A percentile compares a stretch with the other conserved stretches of the same genome.
phyloP scores from a whole-genome alignment of 1,140 invertebrate species.

The Drosophila bocqueti region DNA sequence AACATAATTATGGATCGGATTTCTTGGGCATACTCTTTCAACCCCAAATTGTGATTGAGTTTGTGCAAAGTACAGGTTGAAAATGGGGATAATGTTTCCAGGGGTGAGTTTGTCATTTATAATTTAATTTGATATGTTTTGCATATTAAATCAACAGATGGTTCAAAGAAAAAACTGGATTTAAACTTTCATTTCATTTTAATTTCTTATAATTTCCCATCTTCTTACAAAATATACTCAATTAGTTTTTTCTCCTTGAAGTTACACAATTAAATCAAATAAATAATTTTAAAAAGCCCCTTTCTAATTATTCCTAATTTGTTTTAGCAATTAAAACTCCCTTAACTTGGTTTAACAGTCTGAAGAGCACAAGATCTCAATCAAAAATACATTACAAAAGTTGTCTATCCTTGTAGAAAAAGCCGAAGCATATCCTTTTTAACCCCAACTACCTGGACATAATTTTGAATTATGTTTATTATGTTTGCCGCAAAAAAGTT shows the following conservation, averaged over 20 bases:
- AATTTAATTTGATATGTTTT: constrained; percentile 35
- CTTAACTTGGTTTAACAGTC: constrained; percentile 4
- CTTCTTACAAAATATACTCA: background rate
- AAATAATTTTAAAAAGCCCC: background rate
- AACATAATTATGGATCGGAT: constrained; percentile 36
- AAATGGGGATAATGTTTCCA: background rate
- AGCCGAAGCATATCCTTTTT: constrained; percentile 17
- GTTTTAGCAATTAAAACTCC: constrained; percentile 2
- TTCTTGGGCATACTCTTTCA: constrained; percentile 26
- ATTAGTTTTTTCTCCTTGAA: background rate
- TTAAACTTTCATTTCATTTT: too few species aligned
- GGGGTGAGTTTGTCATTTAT: constrained; percentile 15
- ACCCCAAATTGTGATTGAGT: constrained; percentile 24
- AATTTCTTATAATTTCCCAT: background rate
- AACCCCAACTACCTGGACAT: constrained; percentile 40
- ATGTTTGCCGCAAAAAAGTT: constrained; percentile 55
- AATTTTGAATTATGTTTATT: constrained; percentile 57
- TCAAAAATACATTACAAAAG: constrained; percentile 36
- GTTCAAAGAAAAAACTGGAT: too few species aligned
- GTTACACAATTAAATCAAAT: constrained; percentile 3
- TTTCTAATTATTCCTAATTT: constrained; percentile 28
- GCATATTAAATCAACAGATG: background rate
- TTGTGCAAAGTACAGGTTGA: background rate
- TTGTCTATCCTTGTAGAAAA: constrained; percentile 19
- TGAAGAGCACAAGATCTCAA: constrained; percentile 25